Base-by-base conservation (phyloP, 2,113 vertebrate species). In the Gambusia affinis region DNA sequence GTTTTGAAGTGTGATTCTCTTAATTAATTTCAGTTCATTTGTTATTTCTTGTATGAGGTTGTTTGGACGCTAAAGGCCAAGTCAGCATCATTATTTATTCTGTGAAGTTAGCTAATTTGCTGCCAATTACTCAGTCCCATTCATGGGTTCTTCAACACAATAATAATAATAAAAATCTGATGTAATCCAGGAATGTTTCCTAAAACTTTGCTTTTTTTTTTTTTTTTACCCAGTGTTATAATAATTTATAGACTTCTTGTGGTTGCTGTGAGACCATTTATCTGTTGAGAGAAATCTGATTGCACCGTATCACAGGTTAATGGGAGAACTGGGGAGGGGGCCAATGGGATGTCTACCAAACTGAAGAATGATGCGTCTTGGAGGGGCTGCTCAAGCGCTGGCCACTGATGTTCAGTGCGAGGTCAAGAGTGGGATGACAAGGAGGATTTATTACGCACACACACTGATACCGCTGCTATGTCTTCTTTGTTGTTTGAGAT, bases 371-470 rank as follows among this genome's bases (percentile, higher is more conserved):
- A 80, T 66, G 60, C 19, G 17, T 73, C 42, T 68, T 31, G 76
- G 44, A 31, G 42, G 51, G 28, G 24, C 51, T 31, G 67, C 29
- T 22, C 1, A 64, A 42, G 57, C 57, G 47, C 54, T 30, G 7
- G 47, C 68, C 1, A 24, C 42, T 39, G n/a, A 54, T 24, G 29
- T 44, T n/a, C 15, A 1, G 31, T 57, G 60, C 27, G 30, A 42
- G 81, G 76, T 75, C 64, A 78, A 80, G 79, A 76, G 63, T 51
- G 76, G 75, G 67, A 85, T 33, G 76, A 83, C 39, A 27, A 64
- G 67, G 19, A 51, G 72, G 72, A 83, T 80, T 80, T 73, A 71
- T 84, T 60, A 42, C 39, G 80, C 31, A 61, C 61, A 29, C 12
- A 60, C 44, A 57, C 51, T 24, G 22, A 67, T 44, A 28, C n/a